phyloP scores from a whole-genome alignment of 1,140 invertebrate genomes.

The Lithobius niger region DNA sequence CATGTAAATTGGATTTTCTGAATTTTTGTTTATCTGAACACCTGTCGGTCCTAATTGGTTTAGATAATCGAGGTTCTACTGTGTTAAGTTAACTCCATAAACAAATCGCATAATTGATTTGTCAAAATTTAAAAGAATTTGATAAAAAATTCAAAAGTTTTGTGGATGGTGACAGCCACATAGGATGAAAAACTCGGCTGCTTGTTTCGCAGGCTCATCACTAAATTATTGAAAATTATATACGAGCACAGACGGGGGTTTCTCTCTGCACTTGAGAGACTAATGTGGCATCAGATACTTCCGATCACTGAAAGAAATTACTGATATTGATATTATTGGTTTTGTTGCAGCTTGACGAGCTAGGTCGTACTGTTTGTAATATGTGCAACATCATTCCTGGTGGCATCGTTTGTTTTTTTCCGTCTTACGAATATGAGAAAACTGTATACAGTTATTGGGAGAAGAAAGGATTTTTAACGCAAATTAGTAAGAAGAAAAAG shows the following conservation, averaged over 20 bases:
- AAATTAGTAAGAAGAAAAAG: conserved; percentile 56
- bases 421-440: conserved; percentile 80
- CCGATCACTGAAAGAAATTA: no score
- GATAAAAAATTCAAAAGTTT: no score
- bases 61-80: no score
- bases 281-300: no score
- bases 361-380: conserved; percentile 51
- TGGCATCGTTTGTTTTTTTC: conserved; percentile 88
- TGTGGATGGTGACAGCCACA: neutral
- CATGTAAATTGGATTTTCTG: no score
- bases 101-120: no score
- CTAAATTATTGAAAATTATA: neutral
- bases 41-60: no score
- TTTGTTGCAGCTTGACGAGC: conserved; percentile 52
- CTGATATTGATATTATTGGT: no score
- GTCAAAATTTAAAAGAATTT: no score
- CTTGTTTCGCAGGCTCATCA: neutral
- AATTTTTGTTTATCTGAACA: no score
- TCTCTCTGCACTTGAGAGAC: neutral
- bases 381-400: conserved; percentile 66
- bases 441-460: conserved; percentile 48
- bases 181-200: neutral
- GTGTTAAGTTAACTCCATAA: no score
- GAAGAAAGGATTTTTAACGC: conserved; percentile 45
- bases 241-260: neutral